Evolutionary conservation across 2,888 invertebrate species (phyloP).

Genomic region (Oegoconia quadripuncta): DNA sequence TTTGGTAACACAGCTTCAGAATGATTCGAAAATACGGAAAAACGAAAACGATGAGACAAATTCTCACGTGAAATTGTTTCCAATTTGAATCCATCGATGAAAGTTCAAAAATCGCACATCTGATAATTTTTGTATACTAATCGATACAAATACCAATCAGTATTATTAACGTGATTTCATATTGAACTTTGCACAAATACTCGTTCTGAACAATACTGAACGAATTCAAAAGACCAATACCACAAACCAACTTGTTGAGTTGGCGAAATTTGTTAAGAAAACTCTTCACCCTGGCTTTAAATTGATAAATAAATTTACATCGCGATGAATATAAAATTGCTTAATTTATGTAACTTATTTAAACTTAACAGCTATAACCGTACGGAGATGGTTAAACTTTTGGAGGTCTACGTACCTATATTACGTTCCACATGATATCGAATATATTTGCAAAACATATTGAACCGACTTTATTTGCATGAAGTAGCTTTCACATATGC

Average conservation of each 20-base stretch:
- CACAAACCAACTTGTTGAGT: slow-evolving; percentile 32
- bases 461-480: too few relatives aligned
- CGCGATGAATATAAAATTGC: slow-evolving; percentile 10
- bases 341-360: not conserved
- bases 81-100: too few relatives aligned
- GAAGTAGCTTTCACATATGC: too few relatives aligned
- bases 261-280: slow-evolving; percentile 29
- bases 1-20: too few relatives aligned
- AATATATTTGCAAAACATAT: too few relatives aligned
- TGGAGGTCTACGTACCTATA: too few relatives aligned
- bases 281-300: slow-evolving; percentile 16
- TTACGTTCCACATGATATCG: too few relatives aligned
- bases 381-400: too few relatives aligned
- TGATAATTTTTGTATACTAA: slow-evolving; percentile 21
- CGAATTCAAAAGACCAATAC: slow-evolving; percentile 32
- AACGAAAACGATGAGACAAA: too few relatives aligned
- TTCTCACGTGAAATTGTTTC: too few relatives aligned
- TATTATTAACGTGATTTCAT: slow-evolving; percentile 16
- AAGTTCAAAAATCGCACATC: slow-evolving; percentile 22
- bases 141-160: slow-evolving; percentile 29
- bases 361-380: too few relatives aligned
- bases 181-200: not conserved
- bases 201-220: slow-evolving; percentile 4
- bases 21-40: too few relatives aligned
- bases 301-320: slow-evolving; percentile 18